phyloP scores from a whole-genome alignment of 2,113 vertebrate species.

The Alosa alosa region DNA sequence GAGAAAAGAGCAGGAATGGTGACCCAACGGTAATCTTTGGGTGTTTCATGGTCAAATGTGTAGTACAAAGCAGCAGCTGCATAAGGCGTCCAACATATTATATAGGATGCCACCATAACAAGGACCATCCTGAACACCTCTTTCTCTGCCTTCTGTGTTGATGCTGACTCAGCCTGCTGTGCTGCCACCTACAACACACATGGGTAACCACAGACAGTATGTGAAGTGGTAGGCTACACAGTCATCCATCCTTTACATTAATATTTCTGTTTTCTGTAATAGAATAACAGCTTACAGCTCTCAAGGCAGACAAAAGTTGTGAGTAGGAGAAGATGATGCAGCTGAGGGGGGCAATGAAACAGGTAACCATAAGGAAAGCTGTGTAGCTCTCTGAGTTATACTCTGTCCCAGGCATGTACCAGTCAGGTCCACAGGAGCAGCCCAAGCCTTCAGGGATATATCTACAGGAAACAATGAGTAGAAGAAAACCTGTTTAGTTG shows the following conservation, averaged over 20 bases:
- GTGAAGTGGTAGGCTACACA: background rate
- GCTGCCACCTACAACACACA: conserved; percentile 71
- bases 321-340: conserved; percentile 81
- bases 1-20: conserved; percentile 81
- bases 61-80: conserved; percentile 73
- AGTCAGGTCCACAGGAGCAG: conserved; percentile 81
- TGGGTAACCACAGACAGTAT: background rate
- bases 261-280: background rate
- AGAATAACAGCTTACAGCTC: conserved; percentile 63
- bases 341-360: conserved; percentile 73
- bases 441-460: conserved; percentile 79
- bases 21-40: conserved; percentile 76
- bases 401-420: conserved; percentile 79
- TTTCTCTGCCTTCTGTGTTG: conserved; percentile 82
- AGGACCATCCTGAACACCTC: conserved; percentile 81
- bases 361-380: conserved; percentile 78
- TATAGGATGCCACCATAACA: conserved; percentile 79
- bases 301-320: conserved; percentile 69
- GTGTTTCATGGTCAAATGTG: conserved; percentile 61
- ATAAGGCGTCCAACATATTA: conserved; percentile 77
- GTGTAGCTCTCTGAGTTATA: conserved; percentile 72
- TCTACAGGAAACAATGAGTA: conserved; percentile 36
- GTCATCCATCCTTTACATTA: background rate
- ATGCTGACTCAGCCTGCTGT: conserved; percentile 79
- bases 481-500: background rate